Conservation (phyloP, 2,797 vertebrate species). For the Pteropus rufus region DNA sequence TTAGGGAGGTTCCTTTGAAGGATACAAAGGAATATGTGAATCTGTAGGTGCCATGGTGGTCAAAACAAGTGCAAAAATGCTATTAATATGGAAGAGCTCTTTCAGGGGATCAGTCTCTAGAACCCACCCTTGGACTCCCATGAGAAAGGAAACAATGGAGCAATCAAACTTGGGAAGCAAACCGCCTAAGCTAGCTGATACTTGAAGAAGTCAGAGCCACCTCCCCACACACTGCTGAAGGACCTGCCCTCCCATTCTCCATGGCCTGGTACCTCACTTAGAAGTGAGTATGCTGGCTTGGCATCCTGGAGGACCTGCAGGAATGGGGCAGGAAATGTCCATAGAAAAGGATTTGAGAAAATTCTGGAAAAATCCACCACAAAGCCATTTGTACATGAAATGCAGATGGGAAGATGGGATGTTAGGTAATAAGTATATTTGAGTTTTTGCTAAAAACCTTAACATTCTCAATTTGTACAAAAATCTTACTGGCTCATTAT, state of each 20-base stretch:
- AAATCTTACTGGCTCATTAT: background rate
- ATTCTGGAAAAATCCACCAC: conserved; percentile 54
- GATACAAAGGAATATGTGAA: too few relatives aligned
- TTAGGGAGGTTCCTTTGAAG: too few relatives aligned
- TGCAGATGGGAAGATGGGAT: background rate
- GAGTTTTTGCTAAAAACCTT: conserved; percentile 11
- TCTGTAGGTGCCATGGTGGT: too few relatives aligned
- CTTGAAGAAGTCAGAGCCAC: conserved; percentile 68
- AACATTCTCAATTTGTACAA: conserved; percentile 3
- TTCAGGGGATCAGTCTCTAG: conserved; percentile 83
- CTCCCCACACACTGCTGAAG: conserved; percentile 48
- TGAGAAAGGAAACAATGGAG: conserved; percentile 90
- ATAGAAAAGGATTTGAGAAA: conserved; percentile 71
- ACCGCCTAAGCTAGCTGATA: conserved; percentile 80
- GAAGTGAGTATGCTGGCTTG: conserved; percentile 53
- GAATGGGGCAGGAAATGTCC: conserved; percentile 55
- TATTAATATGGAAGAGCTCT: too few relatives aligned
- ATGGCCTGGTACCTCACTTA: conserved; percentile 46
- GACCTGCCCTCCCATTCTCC: conserved; percentile 17
- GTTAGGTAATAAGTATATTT: background rate
- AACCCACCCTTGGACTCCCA: conserved; percentile 95
- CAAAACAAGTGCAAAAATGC: too few relatives aligned
- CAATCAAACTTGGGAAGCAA: conserved; percentile 90
- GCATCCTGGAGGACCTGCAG: conserved; percentile 52
- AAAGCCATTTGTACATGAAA: background rate